A percentile compares a stretch with the other conserved stretches of the same genome.
These are phyloP conservation scores for Myiozetetes cayanensis DNA, from an alignment of 2,113 vertebrate species.

Conservation along the genomic window DNA sequence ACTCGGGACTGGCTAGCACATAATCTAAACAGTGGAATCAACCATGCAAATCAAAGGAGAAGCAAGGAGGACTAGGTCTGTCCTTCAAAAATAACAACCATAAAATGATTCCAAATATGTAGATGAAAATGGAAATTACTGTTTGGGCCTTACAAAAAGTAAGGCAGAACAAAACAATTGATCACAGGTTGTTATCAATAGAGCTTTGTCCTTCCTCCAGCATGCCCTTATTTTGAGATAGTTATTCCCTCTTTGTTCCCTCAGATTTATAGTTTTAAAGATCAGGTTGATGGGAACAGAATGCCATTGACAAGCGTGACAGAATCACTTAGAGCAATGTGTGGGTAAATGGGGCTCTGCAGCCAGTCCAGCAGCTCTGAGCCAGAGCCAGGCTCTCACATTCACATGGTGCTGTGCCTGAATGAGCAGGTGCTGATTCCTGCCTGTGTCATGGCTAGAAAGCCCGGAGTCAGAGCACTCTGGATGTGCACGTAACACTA, in stretches of 20 bases:
- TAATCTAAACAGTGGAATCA: neutral
- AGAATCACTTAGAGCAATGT: neutral
- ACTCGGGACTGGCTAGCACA: neutral
- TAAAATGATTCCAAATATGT: neutral
- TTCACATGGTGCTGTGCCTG: neutral
- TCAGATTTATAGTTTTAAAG: neutral
- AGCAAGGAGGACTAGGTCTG: neutral
- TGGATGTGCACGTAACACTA: neutral
- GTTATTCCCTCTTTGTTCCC: neutral
- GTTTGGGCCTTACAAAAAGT: neutral
- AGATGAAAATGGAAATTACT: neutral
- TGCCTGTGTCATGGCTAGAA: too few relatives aligned
- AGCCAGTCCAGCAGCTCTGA: neutral
- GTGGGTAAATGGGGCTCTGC: neutral
- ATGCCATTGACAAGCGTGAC: neutral
- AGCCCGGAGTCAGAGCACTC: neutral
- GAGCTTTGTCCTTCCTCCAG: neutral
- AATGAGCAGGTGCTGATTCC: neutral
- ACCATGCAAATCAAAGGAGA: neutral
- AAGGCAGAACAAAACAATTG: neutral
- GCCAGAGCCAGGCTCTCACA: neutral
- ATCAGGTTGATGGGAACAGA: neutral
- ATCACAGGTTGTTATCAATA: neutral
- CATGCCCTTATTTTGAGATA: neutral
- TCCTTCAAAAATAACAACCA: neutral